Base-by-base conservation (phyloP, 2,113 vertebrate genomes). In the Neodon shergylaensis region DNA sequence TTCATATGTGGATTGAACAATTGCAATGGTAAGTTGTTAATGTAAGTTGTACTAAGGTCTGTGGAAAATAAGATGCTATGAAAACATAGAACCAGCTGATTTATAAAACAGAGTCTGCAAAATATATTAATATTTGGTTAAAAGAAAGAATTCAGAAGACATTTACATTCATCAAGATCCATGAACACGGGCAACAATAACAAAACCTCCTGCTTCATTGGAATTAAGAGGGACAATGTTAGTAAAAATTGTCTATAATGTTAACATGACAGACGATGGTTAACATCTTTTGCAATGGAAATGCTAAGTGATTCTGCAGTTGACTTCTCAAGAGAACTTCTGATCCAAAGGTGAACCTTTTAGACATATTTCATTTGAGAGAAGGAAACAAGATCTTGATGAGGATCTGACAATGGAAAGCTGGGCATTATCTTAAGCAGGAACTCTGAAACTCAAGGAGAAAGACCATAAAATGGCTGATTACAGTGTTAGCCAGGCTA, bases 131-230 rank as follows among this genome's bases (percentile, higher is more conserved):
- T 58, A 58, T 86, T 93, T 93, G 31, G 26, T 7, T 49, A 88
- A 76, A 93, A 83, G 22, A 82, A n/a, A 83, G 8, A 86, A 87
- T 58, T 90, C 13, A 65, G 4, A 82, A 77, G 81, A 94, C 47
- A 10, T 49, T 87, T 86, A 84, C 12, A 86, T 90, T 92, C 14
- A 63, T 83, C 61, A 90, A 95, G 93, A 65, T 65, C 16, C 6
- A 33, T 49, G 81, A 88, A 79, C 33, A 39, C 1, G 7, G 7
- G 9, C 8, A 49, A 42, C 12, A 90, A 74, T 13, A 66, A 33
- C 39, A 84, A 74, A 42, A 66, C 24, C 81, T 33, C 70, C 28
- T 39, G 26, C 33, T 49, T 3, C 24, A 47, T 65, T 8, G 44
- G 24, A 95, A 77, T 88, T 70, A 92, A 28, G 31, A 90, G 10